These are phyloP conservation scores for Stenichneumon culpator DNA, from an alignment of 2,888 invertebrate species.

Conservation along the genomic window DNA sequence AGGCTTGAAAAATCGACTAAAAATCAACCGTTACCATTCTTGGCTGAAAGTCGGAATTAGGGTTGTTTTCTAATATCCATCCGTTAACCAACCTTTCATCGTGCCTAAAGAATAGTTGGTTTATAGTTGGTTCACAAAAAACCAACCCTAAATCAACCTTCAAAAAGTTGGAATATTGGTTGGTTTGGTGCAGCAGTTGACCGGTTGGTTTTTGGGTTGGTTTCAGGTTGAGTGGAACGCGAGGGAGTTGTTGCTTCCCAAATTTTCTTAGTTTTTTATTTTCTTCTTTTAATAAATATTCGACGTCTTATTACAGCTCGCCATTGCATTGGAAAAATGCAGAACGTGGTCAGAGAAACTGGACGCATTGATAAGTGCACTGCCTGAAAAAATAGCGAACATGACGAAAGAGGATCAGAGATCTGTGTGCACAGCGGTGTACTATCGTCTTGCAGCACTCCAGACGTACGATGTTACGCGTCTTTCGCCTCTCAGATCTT, in stretches of 20 bases:
- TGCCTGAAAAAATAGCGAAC: conserved; percentile 84
- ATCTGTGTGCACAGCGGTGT: conserved; percentile 84
- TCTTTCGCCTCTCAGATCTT: conserved; percentile 86
- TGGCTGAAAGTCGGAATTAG: no score
- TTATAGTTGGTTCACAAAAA: no score
- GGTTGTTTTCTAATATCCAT: no score
- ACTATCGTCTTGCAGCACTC: conserved; percentile 87
- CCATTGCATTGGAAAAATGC: conserved; percentile 85
- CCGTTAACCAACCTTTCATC: no score
- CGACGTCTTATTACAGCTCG: conserved; percentile 73
- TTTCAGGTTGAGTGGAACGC: no score
- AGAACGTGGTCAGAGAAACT: conserved; percentile 88
- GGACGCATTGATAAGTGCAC: conserved; percentile 85
- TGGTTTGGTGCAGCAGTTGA: no score
- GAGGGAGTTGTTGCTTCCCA: neutral
- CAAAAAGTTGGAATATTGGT: no score
- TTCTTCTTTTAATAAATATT: conserved; percentile 14
- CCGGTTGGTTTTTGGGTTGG: no score
- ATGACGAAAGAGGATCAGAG: conserved; percentile 84
- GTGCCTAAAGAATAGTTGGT: no score
- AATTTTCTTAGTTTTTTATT: conserved; percentile 20
- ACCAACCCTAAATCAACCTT: no score
- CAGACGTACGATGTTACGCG: conserved; percentile 85
- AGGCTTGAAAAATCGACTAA: no score
- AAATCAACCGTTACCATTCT: no score